Conservation (phyloP, 2,113 vertebrate species). For the Cynocephalus volans region DNA sequence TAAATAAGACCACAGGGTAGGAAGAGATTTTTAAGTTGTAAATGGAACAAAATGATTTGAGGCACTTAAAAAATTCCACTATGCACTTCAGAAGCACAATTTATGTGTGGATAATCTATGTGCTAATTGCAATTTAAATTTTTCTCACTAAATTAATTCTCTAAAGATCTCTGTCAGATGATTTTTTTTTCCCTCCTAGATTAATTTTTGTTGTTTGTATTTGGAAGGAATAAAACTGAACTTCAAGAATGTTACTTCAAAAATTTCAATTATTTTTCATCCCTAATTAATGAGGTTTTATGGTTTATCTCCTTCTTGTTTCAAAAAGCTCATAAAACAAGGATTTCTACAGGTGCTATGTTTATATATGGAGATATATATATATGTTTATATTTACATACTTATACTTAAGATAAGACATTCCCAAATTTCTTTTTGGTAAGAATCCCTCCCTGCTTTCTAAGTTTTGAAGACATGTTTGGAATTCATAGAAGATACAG, state of each 20-base stretch:
- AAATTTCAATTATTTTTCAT: not conserved
- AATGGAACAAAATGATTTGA: not conserved
- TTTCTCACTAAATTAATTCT: constrained; percentile 10
- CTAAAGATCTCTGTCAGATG: constrained; percentile 6
- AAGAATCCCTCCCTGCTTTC: not conserved
- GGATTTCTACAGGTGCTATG: not conserved
- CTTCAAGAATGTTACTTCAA: constrained; percentile 1
- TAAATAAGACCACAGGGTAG: constrained; percentile 11
- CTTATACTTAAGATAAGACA: not conserved
- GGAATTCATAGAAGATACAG: not conserved
- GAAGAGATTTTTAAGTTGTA: not conserved
- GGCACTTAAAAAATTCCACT: not conserved
- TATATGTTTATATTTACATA: not conserved
- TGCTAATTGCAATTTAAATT: constrained; percentile 18
- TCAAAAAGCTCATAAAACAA: not conserved
- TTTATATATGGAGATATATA: not conserved
- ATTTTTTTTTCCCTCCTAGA: not conserved
- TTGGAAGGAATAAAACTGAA: not conserved
- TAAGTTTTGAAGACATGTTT: not conserved
- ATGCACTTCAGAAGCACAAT: not conserved
- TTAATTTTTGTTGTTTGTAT: not conserved
- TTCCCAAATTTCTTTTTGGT: not conserved
- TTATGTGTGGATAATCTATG: not conserved
- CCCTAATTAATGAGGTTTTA: not conserved
- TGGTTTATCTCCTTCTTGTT: not conserved